Evolutionary conservation across 1,140 invertebrate species (phyloP).

Genomic region (Myzus persicae): DNA sequence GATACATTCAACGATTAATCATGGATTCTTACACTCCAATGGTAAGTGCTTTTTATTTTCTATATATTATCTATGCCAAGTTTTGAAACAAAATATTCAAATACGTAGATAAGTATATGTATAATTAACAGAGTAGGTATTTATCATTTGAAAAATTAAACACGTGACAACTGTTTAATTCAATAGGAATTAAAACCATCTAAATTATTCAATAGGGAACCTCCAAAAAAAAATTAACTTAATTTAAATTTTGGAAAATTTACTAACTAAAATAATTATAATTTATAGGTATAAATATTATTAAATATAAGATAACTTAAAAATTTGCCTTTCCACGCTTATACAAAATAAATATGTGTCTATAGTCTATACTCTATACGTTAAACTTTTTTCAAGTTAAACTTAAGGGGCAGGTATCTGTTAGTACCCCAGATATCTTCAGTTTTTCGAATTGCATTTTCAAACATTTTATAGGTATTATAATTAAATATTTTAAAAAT

Average conservation of each 20-base stretch:
- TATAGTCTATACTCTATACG: no score
- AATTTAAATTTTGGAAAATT: no score
- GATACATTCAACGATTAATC: slow-evolving; percentile 36
- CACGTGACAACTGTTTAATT: background rate
- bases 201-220: no score
- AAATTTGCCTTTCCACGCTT: background rate
- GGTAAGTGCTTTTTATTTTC: slow-evolving; percentile 15
- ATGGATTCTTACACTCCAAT: slow-evolving; percentile 16
- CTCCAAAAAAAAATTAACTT: no score
- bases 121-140: background rate
- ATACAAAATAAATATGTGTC: background rate
- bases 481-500: background rate
- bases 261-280: no score
- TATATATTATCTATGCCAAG: background rate
- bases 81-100: background rate
- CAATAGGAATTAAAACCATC: no score
- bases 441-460: background rate
- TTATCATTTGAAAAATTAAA: background rate
- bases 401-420: background rate
- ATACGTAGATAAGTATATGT: background rate
- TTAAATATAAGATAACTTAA: no score
- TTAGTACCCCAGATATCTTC: no score
- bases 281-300: no score
- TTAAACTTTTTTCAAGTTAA: background rate
- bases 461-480: background rate